phyloP scores from a whole-genome alignment of 2,113 vertebrate species.

The Anthoscopus minutus region DNA sequence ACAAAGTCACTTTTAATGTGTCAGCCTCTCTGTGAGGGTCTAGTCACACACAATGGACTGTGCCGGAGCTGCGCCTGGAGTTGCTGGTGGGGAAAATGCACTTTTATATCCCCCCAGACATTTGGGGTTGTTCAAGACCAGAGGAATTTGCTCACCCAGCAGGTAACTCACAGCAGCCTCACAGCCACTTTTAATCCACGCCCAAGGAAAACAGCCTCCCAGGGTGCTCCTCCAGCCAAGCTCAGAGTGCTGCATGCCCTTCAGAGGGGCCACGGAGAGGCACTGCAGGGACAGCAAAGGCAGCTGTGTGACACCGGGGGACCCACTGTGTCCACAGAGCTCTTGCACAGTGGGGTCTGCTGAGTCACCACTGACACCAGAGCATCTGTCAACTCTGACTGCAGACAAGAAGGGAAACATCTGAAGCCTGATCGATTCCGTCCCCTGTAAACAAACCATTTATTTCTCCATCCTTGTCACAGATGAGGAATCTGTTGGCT shows the following conservation, averaged over 20 bases:
- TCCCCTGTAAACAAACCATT: neutral
- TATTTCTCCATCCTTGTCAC: neutral
- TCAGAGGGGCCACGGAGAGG: accelerated
- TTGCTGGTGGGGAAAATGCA: neutral
- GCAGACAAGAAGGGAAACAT: neutral
- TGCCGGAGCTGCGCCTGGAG: neutral
- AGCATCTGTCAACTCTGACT: neutral
- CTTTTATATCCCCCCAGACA: neutral
- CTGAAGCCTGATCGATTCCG: neutral
- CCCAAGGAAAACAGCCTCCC: neutral
- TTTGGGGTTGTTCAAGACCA: neutral
- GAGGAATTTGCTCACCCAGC: neutral
- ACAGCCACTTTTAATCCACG: neutral
- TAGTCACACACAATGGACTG: accelerated
- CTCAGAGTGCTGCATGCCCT: accelerated
- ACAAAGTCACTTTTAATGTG: neutral
- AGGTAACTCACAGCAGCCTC: neutral
- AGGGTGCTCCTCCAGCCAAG: neutral
- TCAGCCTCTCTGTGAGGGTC: neutral
- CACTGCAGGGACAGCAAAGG: neutral
- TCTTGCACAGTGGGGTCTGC: neutral
- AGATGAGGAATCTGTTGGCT: neutral
- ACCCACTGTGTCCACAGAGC: accelerated
- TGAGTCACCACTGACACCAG: neutral
- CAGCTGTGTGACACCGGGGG: neutral